Base-by-base conservation (phyloP, 2,113 vertebrate species). In the Hydropotes inermis region DNA sequence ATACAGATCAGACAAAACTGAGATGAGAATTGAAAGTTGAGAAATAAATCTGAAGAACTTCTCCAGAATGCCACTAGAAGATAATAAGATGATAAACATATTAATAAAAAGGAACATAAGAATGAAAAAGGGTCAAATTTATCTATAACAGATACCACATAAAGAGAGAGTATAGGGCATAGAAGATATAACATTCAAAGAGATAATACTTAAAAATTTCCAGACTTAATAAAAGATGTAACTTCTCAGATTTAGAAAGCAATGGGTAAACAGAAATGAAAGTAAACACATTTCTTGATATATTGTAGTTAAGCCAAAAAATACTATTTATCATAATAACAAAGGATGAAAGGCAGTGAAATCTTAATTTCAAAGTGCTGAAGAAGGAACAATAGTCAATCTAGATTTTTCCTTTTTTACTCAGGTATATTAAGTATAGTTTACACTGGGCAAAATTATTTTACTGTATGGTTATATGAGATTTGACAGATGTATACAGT, bases 31-130 rank as follows among this genome's bases (percentile, higher is more conserved):
- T 83, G 27, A 89, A 89, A 95, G 36, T 19, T 21, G 14, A 82
- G 87, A 97, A 97, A 57, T 55, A 27, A 61, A 84, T 39, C 88
- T 93, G 81, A 93, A 55, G 23, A 95, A 83, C 94, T 83, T 82
- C 27, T 60, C 30, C 45, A 83, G 61, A 79, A 52, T 61, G 19
- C 36, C 76, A 54, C 19, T 60, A 47, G n/a, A 89, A 61, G 79
- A 78, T 58, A 76, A 81, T 93, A 90, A 39, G 23, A 27, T 54
- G 45, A 15, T 84, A 94, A 94, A 28, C 45, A 36, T 36, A 36
- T 36, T 36, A 36, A 52, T 13, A n/a, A 67, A 91, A 94, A 91
- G 27, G 47, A 11, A 67, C 54, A 15, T 94, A 21, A 47, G 74
- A 76, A 86, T 27, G 7, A 79, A 52, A 52, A 92, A 84, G 16